Evolutionary conservation across 2,797 vertebrate species (phyloP).

Genomic region (Dendrocincla fuliginosa): DNA sequence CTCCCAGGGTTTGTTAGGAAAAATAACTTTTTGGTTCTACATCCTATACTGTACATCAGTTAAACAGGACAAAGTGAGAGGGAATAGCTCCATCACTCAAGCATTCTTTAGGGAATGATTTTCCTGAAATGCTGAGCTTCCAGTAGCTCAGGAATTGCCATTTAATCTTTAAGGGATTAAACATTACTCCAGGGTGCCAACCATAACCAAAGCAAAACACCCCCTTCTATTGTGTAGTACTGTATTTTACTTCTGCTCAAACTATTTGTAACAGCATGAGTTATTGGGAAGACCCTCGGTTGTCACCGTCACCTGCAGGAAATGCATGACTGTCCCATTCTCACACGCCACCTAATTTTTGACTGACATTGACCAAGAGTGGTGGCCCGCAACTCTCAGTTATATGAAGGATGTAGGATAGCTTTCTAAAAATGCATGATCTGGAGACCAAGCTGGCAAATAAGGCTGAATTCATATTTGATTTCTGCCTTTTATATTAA

Average conservation of each 20-base stretch:
- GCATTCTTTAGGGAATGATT: not conserved
- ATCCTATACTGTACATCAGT: not conserved
- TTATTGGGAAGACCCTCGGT: not conserved
- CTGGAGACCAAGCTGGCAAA: not conserved
- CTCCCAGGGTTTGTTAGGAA: not conserved
- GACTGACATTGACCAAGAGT: not conserved
- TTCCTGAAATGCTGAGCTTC: not conserved
- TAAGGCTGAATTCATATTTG: not conserved
- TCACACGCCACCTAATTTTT: not conserved
- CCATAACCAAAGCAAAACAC: not conserved
- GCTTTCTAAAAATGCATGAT: not conserved
- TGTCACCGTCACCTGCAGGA: not conserved
- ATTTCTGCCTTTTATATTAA: not conserved
- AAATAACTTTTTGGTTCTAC: not conserved
- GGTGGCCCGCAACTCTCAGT: not conserved
- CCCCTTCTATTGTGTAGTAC: not conserved
- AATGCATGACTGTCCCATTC: not conserved
- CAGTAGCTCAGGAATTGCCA: not conserved
- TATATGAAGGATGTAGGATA: not conserved
- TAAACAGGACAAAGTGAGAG: not conserved
- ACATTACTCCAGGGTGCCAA: not conserved
- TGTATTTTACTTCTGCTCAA: not conserved
- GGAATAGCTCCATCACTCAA: not conserved
- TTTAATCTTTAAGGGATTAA: not conserved
- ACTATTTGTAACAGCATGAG: rapidly evolving